phyloP scores from a whole-genome alignment of 92 coral and sea anemone species.

The Nematostella vectensis region DNA sequence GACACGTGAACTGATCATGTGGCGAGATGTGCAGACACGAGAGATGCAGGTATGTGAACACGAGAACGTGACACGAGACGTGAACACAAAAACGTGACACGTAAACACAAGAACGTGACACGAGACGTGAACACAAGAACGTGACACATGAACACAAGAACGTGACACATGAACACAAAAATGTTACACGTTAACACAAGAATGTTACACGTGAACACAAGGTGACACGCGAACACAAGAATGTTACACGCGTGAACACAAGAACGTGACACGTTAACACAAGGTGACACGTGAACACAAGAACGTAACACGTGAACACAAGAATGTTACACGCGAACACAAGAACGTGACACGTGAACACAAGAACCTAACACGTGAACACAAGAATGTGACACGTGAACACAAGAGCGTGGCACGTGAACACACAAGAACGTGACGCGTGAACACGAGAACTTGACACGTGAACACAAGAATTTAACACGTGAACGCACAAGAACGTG shows the following conservation, averaged over 20 bases:
- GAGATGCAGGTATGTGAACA: no score
- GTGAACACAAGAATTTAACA: not conserved
- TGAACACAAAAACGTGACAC: not conserved
- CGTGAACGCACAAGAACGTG: no score
- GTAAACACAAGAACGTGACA: not conserved
- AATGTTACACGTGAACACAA: slow-evolving; percentile 58
- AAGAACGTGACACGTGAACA: slow-evolving; percentile 59
- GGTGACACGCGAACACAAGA: no score
- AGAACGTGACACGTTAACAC: not conserved
- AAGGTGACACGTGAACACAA: no score
- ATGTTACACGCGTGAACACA: no score
- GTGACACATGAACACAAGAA: no score
- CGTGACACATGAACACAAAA: not conserved
- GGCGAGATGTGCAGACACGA: slow-evolving; percentile 72
- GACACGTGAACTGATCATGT: slow-evolving; percentile 65
- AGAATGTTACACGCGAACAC: no score
- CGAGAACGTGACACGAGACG: no score
- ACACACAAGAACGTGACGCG: no score
- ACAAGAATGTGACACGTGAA: no score
- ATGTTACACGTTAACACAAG: no score
- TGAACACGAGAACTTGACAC: not conserved
- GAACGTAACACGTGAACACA: not conserved
- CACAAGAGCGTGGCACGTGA: not conserved
- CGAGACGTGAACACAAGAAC: slow-evolving; percentile 17
- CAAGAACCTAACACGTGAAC: no score